These are phyloP conservation scores for Pseudocheirus occidentalis DNA, from an alignment of 2,797 vertebrate genomes.

Conservation along the genomic window DNA sequence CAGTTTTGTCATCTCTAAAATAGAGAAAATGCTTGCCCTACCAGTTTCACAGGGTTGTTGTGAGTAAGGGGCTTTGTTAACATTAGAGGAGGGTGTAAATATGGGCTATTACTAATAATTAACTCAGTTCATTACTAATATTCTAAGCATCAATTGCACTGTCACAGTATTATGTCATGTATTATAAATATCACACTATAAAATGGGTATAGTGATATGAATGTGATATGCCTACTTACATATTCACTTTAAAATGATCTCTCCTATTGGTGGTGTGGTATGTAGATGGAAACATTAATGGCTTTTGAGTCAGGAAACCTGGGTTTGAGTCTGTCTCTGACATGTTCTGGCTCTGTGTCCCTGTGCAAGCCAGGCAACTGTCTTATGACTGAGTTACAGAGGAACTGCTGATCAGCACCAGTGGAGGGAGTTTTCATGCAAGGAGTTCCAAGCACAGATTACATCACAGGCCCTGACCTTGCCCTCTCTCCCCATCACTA, in stretches of 20 bases:
- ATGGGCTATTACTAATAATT: background rate
- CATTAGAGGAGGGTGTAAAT: background rate
- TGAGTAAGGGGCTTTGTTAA: background rate
- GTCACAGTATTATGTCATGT: background rate
- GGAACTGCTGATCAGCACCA: background rate
- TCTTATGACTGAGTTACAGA: background rate
- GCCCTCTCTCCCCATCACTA: background rate
- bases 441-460: background rate
- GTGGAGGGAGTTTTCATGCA: background rate
- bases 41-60: background rate
- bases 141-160: background rate
- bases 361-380: background rate
- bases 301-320: background rate
- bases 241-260: background rate
- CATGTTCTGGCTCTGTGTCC: background rate
- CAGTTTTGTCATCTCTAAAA: slow-evolving; percentile 32
- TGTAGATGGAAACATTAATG: background rate
- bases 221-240: background rate
- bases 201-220: background rate
- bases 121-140: background rate
- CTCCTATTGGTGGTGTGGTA: background rate
- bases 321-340: background rate
- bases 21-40: background rate
- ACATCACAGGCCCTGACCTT: background rate
- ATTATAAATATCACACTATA: background rate